Evolutionary conservation across 2,888 invertebrate species (phyloP), one percentile per base, ranked within the genome.

Genomic region (Hydropsyche betteni): DNA sequence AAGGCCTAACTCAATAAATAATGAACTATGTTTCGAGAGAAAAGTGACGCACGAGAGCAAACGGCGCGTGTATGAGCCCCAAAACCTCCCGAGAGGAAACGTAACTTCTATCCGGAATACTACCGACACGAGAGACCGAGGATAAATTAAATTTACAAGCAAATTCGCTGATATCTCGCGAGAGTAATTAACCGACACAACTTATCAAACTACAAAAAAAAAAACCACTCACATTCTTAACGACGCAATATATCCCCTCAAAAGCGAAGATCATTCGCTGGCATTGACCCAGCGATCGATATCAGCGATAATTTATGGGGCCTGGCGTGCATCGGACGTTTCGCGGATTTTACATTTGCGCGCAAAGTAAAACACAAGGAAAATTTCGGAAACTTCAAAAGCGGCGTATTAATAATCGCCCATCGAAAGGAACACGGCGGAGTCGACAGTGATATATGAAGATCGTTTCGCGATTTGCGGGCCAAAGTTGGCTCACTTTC

Each of bases 1-100:
- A 64, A 64, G 64, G 64, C 33, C 64, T 53, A 70, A 51, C 70
- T 33, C 33, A 53, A 70, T 70, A 70, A 70, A 70, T 70, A 70
- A 70, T 70, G 69, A 69, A 44, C 7, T 24, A 50, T 14, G 55
- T 55, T 55, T 1, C 55, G 55, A 14, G 24, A 64, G 64, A 16
- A 36, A 36, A 64, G 36, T 64, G 69, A 69, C 69, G 50, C 33
- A n/a, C n/a, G 16, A 50, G 52, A 52, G 61, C 10, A 10, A 61
- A n/a, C 33, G 64, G n/a, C 64, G 36, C n/a, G 64, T n/a, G 70
- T 51, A 64, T 64, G 64, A 64, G 64, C 34, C 16, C n/a, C 12
- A 33, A 53, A 51, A 51, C 4, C 50, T 70, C 70, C 14, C 70
- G 52, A 52, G 70, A 53, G 70, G n/a, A 14, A 12, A n/a, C 24